A percentile compares a stretch with the other conserved stretches of the same genome.
phyloP scores from a whole-genome alignment of 2,113 vertebrate species.

The Ailuropoda melanoleuca region DNA sequence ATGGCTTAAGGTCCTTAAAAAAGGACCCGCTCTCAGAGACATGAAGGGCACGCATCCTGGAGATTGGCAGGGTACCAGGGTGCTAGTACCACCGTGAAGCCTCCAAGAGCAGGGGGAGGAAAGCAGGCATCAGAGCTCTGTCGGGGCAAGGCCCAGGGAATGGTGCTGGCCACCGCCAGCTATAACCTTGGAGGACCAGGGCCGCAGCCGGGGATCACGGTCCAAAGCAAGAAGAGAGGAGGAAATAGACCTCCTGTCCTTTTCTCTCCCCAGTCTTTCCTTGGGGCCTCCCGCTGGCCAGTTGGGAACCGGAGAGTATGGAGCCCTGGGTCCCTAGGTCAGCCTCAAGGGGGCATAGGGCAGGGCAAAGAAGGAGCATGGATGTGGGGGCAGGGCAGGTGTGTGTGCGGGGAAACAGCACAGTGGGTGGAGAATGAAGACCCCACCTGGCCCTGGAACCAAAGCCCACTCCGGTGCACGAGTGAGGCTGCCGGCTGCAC shows the following conservation, averaged over 20 bases:
- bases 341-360: too few species aligned
- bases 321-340: not conserved
- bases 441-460: not conserved
- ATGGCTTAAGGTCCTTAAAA: not conserved
- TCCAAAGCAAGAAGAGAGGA: not conserved
- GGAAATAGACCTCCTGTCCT: not conserved
- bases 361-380: not conserved
- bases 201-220: not conserved
- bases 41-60: not conserved
- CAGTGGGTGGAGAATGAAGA: too few species aligned
- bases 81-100: too few species aligned
- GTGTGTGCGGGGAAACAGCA: not conserved
- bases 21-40: not conserved
- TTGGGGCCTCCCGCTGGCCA: not conserved
- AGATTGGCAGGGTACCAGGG: not conserved
- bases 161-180: rapidly evolving
- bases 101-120: too few species aligned
- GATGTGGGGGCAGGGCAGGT: not conserved
- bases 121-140: not conserved
- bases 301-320: not conserved
- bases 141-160: rapidly evolving
- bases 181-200: not conserved
- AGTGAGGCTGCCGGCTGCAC: not conserved
- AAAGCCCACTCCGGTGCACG: not conserved
- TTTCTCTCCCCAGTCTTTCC: not conserved